These are phyloP conservation scores for Melangyna quadrimaculata DNA, from an alignment of 2,888 invertebrate species.

Conservation along the genomic window DNA sequence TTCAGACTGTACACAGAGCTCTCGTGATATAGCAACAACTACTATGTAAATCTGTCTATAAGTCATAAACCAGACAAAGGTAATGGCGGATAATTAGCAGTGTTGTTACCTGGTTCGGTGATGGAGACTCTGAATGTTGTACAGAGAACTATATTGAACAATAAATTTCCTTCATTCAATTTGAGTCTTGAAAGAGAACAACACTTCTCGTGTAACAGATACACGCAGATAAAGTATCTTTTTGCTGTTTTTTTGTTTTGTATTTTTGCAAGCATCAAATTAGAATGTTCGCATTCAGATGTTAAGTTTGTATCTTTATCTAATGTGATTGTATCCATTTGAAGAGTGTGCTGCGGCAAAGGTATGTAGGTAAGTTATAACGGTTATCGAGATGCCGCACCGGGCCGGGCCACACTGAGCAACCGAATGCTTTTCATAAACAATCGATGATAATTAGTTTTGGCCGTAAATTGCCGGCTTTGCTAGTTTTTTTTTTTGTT, in stretches of 20 bases:
- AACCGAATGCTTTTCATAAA: constrained; percentile 44
- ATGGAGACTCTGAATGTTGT: neutral
- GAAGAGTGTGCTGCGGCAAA: constrained; percentile 1
- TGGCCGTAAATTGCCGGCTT: constrained; percentile 49
- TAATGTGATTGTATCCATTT: constrained; percentile 42
- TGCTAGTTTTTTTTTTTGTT: too few species aligned
- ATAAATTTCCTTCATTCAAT: constrained; percentile 63
- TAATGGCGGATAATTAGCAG: constrained; percentile 71
- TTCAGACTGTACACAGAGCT: constrained; percentile 6
- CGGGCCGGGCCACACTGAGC: neutral
- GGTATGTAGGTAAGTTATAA: constrained; percentile 24
- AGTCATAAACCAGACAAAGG: constrained; percentile 68
- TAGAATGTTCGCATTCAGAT: constrained; percentile 68
- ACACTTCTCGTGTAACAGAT: constrained; percentile 43
- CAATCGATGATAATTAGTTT: constrained; percentile 68
- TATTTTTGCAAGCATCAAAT: constrained; percentile 41
- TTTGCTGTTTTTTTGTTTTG: constrained; percentile 13
- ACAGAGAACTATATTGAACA: constrained; percentile 51
- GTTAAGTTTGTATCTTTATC: constrained; percentile 67
- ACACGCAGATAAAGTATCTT: constrained; percentile 51
- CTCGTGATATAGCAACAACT: constrained; percentile 49
- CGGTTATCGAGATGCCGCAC: too few species aligned
- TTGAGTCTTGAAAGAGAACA: constrained; percentile 27
- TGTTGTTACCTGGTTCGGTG: constrained; percentile 59
- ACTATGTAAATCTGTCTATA: constrained; percentile 65